Conservation (phyloP, 1,140 invertebrate species). For the Bursaphelenchus mucronatus region DNA sequence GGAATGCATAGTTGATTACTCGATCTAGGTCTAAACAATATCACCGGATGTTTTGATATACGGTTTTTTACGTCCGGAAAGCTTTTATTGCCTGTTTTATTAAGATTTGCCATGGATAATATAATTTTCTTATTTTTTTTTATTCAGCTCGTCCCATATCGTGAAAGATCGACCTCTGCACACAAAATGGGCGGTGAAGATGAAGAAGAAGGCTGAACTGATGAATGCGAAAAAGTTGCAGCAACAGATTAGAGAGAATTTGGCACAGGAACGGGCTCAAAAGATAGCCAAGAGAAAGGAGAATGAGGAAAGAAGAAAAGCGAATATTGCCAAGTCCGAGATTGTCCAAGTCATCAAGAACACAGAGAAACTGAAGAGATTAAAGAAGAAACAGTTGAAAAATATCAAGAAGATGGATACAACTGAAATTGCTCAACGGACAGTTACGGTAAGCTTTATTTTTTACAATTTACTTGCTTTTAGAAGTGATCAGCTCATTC, state of each 20-base stretch:
- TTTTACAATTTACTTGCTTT: too few species aligned
- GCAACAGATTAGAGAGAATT: constrained; percentile 3
- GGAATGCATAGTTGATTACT: too few species aligned
- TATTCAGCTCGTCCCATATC: constrained; percentile 2
- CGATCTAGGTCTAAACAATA: too few species aligned
- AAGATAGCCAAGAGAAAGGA: constrained; percentile 3
- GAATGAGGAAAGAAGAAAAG: constrained; percentile 12
- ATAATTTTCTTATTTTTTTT: background rate
- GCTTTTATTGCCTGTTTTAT: too few species aligned
- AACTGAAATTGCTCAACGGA: background rate
- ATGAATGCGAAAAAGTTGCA: background rate
- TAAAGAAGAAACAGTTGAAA: constrained; percentile 12
- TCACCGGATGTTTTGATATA: too few species aligned
- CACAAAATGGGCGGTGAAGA: constrained; percentile 11
- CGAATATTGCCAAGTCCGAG: constrained; percentile 17
- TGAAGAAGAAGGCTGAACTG: constrained; percentile 6
- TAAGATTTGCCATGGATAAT: too few species aligned
- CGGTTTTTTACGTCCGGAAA: too few species aligned
- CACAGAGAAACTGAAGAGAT: constrained; percentile 14
- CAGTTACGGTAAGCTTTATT: too few species aligned
- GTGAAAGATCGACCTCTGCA: constrained; percentile 5
- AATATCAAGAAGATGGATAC: constrained; percentile 18
- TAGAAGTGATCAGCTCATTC: too few species aligned
- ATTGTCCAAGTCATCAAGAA: constrained; percentile 22
- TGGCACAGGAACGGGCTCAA: background rate